These are phyloP conservation scores for Oncorhynchus mykiss DNA, from an alignment of 2,113 vertebrate genomes.

Conservation along the genomic window DNA sequence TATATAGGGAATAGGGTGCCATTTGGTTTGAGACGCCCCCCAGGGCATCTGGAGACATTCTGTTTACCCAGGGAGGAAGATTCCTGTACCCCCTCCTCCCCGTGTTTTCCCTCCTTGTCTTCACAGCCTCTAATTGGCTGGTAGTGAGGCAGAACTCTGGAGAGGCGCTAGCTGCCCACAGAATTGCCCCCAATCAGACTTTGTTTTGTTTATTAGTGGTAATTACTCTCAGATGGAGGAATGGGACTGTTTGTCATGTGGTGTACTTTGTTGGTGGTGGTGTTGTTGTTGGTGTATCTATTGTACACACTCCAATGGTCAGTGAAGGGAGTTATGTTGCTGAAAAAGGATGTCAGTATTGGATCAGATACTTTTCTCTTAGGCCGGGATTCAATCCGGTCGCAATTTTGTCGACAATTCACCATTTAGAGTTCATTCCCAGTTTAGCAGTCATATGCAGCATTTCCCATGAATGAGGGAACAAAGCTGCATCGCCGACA, in stretches of 20 bases:
- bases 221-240: neutral
- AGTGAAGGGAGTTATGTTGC: neutral
- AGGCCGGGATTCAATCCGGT: too few relatives aligned
- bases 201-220: neutral
- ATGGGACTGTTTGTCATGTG: neutral
- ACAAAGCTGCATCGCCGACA: too few relatives aligned
- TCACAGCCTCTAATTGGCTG: conserved; percentile 32
- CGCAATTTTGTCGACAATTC: too few relatives aligned
- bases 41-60: conserved; percentile 18
- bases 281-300: neutral
- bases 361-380: too few relatives aligned
- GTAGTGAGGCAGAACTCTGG: conserved; percentile 5
- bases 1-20: too few relatives aligned
- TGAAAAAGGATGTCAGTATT: too few relatives aligned
- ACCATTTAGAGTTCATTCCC: too few relatives aligned
- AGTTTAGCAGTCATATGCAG: too few relatives aligned
- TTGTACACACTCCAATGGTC: neutral
- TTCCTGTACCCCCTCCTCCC: neutral
- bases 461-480: too few relatives aligned
- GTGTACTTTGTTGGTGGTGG: neutral
- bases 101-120: neutral
- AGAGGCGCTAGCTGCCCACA: too few relatives aligned
- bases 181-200: neutral
- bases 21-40: neutral
- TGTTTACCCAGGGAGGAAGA: conserved; percentile 11